Evolutionary conservation across 2,888 invertebrate species (phyloP), one percentile per base, ranked within the genome.

Genomic region (Teleiodes luculella): DNA sequence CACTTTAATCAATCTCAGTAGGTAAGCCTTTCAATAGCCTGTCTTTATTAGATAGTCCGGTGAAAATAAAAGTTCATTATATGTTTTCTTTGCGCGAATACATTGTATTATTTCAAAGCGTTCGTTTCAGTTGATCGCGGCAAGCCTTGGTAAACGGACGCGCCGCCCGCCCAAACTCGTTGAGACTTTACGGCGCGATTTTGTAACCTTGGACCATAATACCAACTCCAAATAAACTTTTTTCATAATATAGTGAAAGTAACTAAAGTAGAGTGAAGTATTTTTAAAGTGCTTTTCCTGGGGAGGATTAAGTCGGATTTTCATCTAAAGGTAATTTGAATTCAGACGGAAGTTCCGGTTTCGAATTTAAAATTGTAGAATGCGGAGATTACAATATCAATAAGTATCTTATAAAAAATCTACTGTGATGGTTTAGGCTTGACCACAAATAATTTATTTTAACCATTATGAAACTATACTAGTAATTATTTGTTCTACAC

Each of bases 141-240:
- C 58, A 62, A 41, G 60, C 57, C 60, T 54, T 53, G 47, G 58
- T 58, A 68, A 76, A 76, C 70, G 78, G 78, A 65, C 70, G 82
- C 66, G 55, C 77, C 80, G 82, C 79, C 79, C 83, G 80, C 81
- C 78, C 72, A 10, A 39, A 6, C 16, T 16, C 16, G 39, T 10
- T 55, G 57, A 58, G 20, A 33, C 24, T n/a, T 13, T n/a, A 1
- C 47, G 47, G 2, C 47, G 47, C 54, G 52, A 39, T 16, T n/a
- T n/a, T 18, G n/a, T 33, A n/a, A 16, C 20, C 14, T 16, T 6
- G 18, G 16, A 5, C 18, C 1, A n/a, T 20, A 18, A 5, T 8
- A 5, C 18, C 16, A 48, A 48, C 33, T 31, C 35, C 35, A 1
- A 35, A 11, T 1, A 48, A 48, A 48, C 33, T 48, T 48, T 41